These are phyloP conservation scores for Megaceryle alcyon DNA, from an alignment of 2,797 vertebrate species.

Conservation along the genomic window DNA sequence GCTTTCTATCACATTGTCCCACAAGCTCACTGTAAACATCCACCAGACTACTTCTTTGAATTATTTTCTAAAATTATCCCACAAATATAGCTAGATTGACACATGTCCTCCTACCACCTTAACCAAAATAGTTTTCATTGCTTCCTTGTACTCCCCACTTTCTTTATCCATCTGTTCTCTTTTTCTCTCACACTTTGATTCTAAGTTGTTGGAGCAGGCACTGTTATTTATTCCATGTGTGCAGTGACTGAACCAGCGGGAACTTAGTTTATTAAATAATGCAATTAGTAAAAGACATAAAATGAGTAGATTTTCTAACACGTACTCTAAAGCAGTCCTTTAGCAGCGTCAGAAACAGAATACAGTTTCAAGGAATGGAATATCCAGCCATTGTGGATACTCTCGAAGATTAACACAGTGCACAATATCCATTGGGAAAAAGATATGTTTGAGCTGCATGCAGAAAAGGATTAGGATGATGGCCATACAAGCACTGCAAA, in stretches of 20 bases:
- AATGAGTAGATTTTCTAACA: background rate
- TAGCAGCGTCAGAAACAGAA: background rate
- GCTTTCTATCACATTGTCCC: background rate
- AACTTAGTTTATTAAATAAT: background rate
- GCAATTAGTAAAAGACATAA: background rate
- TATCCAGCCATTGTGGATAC: background rate
- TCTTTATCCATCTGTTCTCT: conserved; percentile 60
- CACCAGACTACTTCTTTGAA: conserved; percentile 12
- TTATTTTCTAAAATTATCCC: background rate
- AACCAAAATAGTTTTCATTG: conserved; percentile 47
- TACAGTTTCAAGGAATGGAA: background rate
- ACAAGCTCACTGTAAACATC: conserved; percentile 24
- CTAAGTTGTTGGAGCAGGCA: background rate
- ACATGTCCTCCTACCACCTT: conserved; percentile 58
- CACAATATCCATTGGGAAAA: background rate
- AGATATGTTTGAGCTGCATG: background rate
- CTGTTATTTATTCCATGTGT: background rate
- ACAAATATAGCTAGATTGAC: conserved; percentile 38
- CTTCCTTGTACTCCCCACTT: conserved; percentile 40
- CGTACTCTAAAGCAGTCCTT: background rate
- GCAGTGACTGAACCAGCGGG: background rate
- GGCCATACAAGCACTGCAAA: background rate
- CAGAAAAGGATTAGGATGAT: background rate
- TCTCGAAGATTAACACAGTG: background rate
- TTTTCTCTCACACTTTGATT: background rate